Evolutionary conservation across 1,140 invertebrate genomes (phyloP).

Genomic region (Ylistrum balloti): DNA sequence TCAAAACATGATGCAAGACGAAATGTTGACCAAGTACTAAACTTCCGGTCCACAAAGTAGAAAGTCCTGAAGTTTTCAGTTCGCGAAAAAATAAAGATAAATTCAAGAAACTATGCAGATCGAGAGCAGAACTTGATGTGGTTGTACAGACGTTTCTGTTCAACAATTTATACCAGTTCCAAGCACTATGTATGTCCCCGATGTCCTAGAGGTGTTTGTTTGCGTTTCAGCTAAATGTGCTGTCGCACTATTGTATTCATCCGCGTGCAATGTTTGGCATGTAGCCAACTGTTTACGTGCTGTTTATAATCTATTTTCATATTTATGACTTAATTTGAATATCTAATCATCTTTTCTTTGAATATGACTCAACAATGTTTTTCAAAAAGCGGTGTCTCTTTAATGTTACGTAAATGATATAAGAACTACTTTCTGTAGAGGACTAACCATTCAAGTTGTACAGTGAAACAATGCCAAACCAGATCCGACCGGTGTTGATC

Average conservation of each 20-base stretch:
- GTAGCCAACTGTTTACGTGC: background rate
- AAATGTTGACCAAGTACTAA: background rate
- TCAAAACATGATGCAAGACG: background rate
- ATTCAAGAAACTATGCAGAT: background rate
- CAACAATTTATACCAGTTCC: background rate
- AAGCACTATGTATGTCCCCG: background rate
- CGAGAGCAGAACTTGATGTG: background rate
- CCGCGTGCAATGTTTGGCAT: background rate
- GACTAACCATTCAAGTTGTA: background rate
- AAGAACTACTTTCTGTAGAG: background rate
- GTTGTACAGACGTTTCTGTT: background rate
- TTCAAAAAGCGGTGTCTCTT: background rate
- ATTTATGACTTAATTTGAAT: background rate
- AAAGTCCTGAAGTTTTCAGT: background rate
- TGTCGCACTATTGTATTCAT: background rate
- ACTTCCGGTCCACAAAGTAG: background rate
- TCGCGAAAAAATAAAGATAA: background rate
- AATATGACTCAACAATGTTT: background rate
- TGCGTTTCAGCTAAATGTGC: background rate
- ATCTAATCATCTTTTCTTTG: background rate
- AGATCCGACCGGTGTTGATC: background rate
- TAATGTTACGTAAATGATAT: background rate
- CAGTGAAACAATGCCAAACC: background rate
- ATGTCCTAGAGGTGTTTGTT: background rate
- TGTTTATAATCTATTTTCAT: background rate